Base-by-base conservation (phyloP, 2,888 invertebrate genomes). In the Lapara coniferarum region DNA sequence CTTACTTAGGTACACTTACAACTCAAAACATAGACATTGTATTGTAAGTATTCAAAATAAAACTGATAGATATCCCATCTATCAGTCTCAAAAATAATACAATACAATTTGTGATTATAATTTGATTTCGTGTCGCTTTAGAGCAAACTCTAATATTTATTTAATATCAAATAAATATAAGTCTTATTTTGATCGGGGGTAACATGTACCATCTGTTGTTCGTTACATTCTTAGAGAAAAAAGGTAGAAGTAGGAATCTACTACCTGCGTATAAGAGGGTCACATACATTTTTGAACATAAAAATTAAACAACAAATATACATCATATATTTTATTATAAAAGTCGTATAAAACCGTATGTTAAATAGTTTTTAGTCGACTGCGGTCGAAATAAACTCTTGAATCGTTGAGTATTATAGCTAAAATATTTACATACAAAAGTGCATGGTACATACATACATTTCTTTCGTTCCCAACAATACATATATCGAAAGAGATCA, bases 281-380 rank as follows among this genome's bases (percentile, higher is more conserved):
- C n/a, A 66, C 13, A 55, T 46, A 66, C 5, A 37, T 5, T 37
- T 37, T 37, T 8, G 37, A 37, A 37, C 7, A 8, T 37, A 37
- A 37, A 37, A 67, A 67, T 67, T 10, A 53, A 70, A 67, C n/a
- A 67, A 72, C 52, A 67, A 58, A 69, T 72, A 66, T 82, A 78
- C 76, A 75, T 79, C 77, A 78, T 83, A 88, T 73, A 86, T 88
- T 91, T 91, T 91, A 91, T 88, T 91, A 87, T 74, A 89, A 89
- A 89, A 88, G 76, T 74, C 70, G 71, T 75, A 76, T 66, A 78
- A 77, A 75, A 73, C 77, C 76, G 77, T 77, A 82, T 77, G 76
- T 82, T 81, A 81, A 88, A 90, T 90, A 91, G 89, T 89, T 84
- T 87, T 90, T 89, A 90, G 89, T 88, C 91, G 91, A 92, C 92